These are phyloP conservation scores for Buteo buteo DNA, from an alignment of 2,113 vertebrate species.

Conservation along the genomic window DNA sequence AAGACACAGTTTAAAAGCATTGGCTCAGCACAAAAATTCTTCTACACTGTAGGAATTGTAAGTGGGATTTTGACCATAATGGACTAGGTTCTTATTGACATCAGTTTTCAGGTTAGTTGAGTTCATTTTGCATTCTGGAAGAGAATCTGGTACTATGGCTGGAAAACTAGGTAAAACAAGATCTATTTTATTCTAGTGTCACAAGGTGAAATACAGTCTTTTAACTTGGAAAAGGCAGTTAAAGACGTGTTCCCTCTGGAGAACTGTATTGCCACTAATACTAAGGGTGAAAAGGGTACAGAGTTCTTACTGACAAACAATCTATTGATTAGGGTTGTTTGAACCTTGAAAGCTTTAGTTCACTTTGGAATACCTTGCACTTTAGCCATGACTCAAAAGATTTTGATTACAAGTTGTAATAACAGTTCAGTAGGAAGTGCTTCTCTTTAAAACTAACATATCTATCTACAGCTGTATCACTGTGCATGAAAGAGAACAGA, in stretches of 20 bases:
- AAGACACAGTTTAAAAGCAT: neutral
- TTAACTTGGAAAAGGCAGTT: slow-evolving; percentile 20
- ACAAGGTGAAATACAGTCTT: slow-evolving; percentile 32
- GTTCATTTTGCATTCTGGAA: slow-evolving; percentile 24
- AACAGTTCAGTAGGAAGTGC: neutral
- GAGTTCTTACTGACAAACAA: neutral
- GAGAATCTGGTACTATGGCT: neutral
- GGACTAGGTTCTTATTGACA: neutral
- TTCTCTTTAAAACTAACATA: neutral
- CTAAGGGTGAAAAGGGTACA: neutral
- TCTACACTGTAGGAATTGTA: neutral
- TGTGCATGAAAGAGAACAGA: neutral
- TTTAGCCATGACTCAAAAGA: neutral
- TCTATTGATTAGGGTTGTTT: neutral
- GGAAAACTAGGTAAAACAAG: slow-evolving; percentile 7
- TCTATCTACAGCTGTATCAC: neutral
- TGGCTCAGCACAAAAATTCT: neutral
- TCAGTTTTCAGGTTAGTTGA: neutral
- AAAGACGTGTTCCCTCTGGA: neutral
- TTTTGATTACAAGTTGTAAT: neutral
- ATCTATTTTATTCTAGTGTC: slow-evolving; percentile 17
- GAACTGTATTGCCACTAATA: neutral
- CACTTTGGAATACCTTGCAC: neutral
- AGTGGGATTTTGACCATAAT: slow-evolving; percentile 16
- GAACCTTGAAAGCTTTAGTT: neutral